Evolutionary conservation across 2,113 vertebrate species (phyloP).

Genomic region (Dipodomys spectabilis): DNA sequence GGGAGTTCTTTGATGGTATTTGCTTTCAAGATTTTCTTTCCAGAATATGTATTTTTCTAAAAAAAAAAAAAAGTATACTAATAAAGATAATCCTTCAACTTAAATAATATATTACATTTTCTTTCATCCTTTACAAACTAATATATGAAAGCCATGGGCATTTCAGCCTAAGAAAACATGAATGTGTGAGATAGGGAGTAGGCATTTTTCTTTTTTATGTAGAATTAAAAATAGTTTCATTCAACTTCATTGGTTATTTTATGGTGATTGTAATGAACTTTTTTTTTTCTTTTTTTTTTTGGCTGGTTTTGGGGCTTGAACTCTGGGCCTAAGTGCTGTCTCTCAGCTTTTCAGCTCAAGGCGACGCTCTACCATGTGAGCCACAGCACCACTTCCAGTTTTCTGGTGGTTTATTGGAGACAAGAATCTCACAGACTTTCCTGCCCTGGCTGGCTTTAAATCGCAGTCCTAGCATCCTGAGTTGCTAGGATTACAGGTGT

Average conservation of each 20-base stretch:
- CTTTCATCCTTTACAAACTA: conserved; percentile 51
- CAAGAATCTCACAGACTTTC: too few relatives aligned
- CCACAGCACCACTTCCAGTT: too few relatives aligned
- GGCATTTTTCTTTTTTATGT: conserved; percentile 51
- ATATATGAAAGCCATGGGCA: conserved; percentile 27
- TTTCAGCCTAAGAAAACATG: conserved; percentile 51
- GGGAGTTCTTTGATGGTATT: neutral
- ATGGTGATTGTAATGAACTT: conserved; percentile 1
- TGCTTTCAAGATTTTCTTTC: neutral
- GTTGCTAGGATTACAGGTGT: too few relatives aligned
- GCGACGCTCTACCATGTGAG: too few relatives aligned
- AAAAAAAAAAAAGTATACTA: neutral
- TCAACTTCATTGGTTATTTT: conserved; percentile 37
- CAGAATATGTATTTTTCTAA: conserved; percentile 8
- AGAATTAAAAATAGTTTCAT: conserved; percentile 41
- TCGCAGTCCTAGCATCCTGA: too few relatives aligned
- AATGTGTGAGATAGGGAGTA: conserved; percentile 5
- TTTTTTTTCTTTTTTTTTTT: neutral
- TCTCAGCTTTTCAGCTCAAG: too few relatives aligned
- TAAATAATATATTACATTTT: conserved; percentile 6
- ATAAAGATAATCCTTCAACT: neutral
- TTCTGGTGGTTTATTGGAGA: too few relatives aligned
- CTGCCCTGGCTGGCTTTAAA: too few relatives aligned
- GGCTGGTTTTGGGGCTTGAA: too few relatives aligned
- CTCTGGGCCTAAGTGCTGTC: too few relatives aligned